A percentile compares a stretch with the other conserved stretches of the same genome.
These are phyloP conservation scores for Prostheceraeus crozeri DNA, from an alignment of 2,888 invertebrate species.

Conservation along the genomic window DNA sequence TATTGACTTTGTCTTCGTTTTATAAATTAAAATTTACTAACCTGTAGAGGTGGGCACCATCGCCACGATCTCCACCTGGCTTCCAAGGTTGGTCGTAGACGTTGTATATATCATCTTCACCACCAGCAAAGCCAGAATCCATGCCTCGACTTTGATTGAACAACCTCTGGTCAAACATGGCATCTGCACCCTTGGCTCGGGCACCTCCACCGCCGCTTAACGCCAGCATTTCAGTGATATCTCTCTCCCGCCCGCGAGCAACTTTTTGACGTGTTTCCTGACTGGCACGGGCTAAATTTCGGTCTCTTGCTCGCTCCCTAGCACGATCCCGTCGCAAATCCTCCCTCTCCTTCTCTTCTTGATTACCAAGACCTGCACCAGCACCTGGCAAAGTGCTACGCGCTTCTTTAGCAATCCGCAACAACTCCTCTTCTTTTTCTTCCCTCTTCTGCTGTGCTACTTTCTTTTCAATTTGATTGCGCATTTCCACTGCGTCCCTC, in stretches of 20 bases:
- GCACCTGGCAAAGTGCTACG: slow-evolving; percentile 74
- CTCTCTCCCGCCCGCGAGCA: slow-evolving; percentile 74
- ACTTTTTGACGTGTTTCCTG: slow-evolving; percentile 78
- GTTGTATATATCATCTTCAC: slow-evolving; percentile 84
- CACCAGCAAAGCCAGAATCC: slow-evolving; percentile 76
- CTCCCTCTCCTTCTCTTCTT: slow-evolving; percentile 50
- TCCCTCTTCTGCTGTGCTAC: slow-evolving; percentile 95
- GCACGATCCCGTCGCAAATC: slow-evolving; percentile 74
- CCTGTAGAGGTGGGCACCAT: slow-evolving; percentile 77
- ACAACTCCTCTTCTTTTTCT: slow-evolving; percentile 86
- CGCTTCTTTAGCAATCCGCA: slow-evolving; percentile 84
- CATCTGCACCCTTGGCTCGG: slow-evolving; percentile 64
- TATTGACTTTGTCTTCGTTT: too few relatives aligned
- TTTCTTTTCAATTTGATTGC: slow-evolving; percentile 81
- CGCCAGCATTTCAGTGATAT: slow-evolving; percentile 96
- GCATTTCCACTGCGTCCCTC: slow-evolving; percentile 83
- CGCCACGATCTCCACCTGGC: slow-evolving; percentile 73
- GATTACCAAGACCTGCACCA: slow-evolving; percentile 65
- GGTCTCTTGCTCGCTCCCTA: slow-evolving; percentile 79
- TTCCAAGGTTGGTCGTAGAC: slow-evolving; percentile 98
- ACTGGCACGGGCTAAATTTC: slow-evolving; percentile 82
- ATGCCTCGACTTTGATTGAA: slow-evolving; percentile 77
- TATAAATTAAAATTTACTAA: too few relatives aligned
- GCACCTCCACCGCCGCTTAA: too few relatives aligned
- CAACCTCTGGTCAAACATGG: slow-evolving; percentile 78